These are phyloP conservation scores for Drosophila trapezifrons DNA, from an alignment of 1,140 invertebrate genomes.

Conservation along the genomic window DNA sequence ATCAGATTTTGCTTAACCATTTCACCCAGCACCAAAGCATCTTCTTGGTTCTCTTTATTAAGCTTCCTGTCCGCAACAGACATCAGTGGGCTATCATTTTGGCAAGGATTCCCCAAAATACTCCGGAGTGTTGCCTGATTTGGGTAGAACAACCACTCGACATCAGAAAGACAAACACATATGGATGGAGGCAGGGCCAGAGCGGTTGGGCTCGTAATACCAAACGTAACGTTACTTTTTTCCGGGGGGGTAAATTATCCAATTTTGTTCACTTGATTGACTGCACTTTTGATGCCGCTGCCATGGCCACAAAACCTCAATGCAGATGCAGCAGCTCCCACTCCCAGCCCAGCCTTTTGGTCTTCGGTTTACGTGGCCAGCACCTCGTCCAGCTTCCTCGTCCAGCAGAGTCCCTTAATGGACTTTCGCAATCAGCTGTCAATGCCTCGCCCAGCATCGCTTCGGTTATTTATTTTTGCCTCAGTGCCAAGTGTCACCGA, in stretches of 20 bases:
- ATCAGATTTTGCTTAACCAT: slow-evolving; percentile 39
- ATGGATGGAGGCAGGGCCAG: neutral
- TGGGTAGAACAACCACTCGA: slow-evolving; percentile 29
- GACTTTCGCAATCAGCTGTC: slow-evolving; percentile 81
- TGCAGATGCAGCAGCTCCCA: slow-evolving; percentile 53
- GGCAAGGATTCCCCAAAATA: slow-evolving; percentile 28
- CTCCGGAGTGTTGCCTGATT: slow-evolving; percentile 35
- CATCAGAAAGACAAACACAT: slow-evolving; percentile 15
- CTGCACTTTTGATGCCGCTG: slow-evolving; percentile 72
- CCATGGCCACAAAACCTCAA: slow-evolving; percentile 53
- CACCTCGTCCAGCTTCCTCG: slow-evolving; percentile 43
- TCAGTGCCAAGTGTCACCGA: slow-evolving; percentile 79
- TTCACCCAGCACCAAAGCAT: slow-evolving; percentile 13
- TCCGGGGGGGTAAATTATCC: slow-evolving; percentile 54
- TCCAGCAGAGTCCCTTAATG: slow-evolving; percentile 61
- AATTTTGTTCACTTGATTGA: slow-evolving; percentile 78
- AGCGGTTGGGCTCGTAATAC: slow-evolving; percentile 23
- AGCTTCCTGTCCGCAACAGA: slow-evolving; percentile 52
- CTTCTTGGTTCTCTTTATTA: slow-evolving; percentile 44
- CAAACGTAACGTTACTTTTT: slow-evolving; percentile 50
- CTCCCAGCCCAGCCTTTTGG: neutral
- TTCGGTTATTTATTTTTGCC: slow-evolving; percentile 78
- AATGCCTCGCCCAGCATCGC: slow-evolving; percentile 66
- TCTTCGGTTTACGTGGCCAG: slow-evolving; percentile 24
- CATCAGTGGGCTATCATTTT: slow-evolving; percentile 33